Percentiles rank a stretch among this genome's conserved stretches.
Conservation (phyloP, 1,140 invertebrate genomes). For the Hylyphantes graminicola region DNA sequence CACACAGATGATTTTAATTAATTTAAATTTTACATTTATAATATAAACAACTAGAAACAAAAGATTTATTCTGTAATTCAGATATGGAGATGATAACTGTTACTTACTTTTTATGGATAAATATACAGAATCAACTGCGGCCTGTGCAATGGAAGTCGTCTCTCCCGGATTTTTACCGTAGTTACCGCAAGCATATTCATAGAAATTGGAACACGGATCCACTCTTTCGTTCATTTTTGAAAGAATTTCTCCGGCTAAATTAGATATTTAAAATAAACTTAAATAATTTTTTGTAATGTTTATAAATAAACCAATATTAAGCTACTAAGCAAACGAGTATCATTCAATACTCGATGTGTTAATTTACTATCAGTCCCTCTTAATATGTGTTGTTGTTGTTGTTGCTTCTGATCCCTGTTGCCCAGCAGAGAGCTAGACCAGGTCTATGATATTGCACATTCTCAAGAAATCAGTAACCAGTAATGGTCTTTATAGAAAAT, state of each 20-base stretch:
- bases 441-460: too few species aligned
- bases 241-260: constrained; percentile 23
- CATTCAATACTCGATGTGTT: background rate
- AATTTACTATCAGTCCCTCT: too few species aligned
- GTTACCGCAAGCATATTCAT: constrained; percentile 71
- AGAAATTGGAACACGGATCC: constrained; percentile 73
- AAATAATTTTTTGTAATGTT: background rate
- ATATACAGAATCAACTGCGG: constrained; percentile 2
- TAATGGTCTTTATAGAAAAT: too few species aligned
- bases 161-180: constrained; percentile 55
- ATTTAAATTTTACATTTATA: too few species aligned
- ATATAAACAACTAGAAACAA: too few species aligned
- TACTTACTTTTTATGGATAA: constrained; percentile 16
- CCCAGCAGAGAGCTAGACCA: too few species aligned
- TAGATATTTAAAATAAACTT: background rate
- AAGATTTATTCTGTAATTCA: too few species aligned
- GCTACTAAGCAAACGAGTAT: background rate
- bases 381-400: too few species aligned
- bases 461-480: too few species aligned
- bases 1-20: too few species aligned
- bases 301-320: background rate
- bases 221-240: constrained; percentile 59
- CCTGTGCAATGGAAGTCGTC: background rate
- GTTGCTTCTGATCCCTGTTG: too few species aligned
- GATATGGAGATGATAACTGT: background rate